Evolutionary conservation across 2,888 invertebrate species (phyloP).

Genomic region (Stenichneumon culpator): DNA sequence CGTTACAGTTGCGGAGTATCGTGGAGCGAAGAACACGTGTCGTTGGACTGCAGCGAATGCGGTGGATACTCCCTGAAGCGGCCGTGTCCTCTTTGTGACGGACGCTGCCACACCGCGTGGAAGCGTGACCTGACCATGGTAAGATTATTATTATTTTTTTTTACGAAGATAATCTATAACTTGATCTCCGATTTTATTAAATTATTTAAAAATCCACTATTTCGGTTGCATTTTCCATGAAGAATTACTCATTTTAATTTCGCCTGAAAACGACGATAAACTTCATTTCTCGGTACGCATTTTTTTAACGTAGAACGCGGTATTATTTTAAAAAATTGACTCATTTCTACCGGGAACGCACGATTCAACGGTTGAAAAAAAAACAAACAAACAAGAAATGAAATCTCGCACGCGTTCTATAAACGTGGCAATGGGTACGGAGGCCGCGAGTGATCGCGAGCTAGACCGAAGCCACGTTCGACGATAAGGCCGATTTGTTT

Average conservation of each 20-base stretch:
- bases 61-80: slow-evolving; percentile 92
- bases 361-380: slow-evolving; percentile 8
- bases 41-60: slow-evolving; percentile 92
- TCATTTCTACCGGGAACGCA: slow-evolving; percentile 11
- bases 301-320: background rate
- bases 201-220: background rate
- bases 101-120: slow-evolving; percentile 90
- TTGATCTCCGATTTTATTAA: background rate
- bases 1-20: slow-evolving; percentile 90
- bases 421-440: slow-evolving; percentile 40
- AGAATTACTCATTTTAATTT: background rate
- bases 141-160: slow-evolving; percentile 75
- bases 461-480: slow-evolving; percentile 41
- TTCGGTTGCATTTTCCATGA: background rate
- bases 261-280: background rate
- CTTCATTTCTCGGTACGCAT: background rate
- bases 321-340: background rate
- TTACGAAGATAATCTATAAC: background rate
- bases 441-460: slow-evolving; percentile 47
- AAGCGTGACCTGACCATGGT: slow-evolving; percentile 92
- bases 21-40: slow-evolving; percentile 92
- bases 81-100: slow-evolving; percentile 92
- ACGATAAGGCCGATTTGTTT: slow-evolving; percentile 56
- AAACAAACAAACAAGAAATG: slow-evolving; percentile 26
- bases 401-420: slow-evolving; percentile 7